Evolutionary conservation across 2,113 vertebrate genomes (phyloP).

Genomic region (Solea solea): DNA sequence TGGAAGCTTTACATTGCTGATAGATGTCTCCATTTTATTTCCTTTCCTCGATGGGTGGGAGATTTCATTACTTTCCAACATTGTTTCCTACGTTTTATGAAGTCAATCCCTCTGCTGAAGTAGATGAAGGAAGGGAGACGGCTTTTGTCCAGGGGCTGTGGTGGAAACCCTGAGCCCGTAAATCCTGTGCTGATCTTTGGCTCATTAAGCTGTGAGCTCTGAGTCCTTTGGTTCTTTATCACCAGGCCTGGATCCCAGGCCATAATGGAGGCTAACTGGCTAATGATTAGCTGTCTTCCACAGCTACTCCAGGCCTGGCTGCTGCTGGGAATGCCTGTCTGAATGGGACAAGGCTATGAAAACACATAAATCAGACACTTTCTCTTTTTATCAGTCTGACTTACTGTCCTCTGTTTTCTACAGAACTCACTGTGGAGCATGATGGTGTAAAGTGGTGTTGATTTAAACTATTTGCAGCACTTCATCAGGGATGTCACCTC

Average conservation of each 20-base stretch:
- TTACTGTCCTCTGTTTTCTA: background rate
- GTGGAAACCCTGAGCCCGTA: slow-evolving; percentile 62
- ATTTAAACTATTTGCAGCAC: slow-evolving; percentile 1
- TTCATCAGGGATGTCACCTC: background rate
- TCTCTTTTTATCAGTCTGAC: background rate
- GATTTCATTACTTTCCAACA: slow-evolving; percentile 60
- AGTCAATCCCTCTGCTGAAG: slow-evolving; percentile 51
- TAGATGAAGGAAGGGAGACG: slow-evolving; percentile 55
- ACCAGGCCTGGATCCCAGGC: slow-evolving; percentile 64
- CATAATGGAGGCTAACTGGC: slow-evolving; percentile 77
- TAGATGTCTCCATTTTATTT: slow-evolving; percentile 52
- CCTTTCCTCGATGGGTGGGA: slow-evolving; percentile 24
- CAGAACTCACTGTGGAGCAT: background rate
- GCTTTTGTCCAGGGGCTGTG: slow-evolving; percentile 61
- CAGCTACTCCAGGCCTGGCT: slow-evolving; percentile 47
- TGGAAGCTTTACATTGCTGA: slow-evolving; percentile 24
- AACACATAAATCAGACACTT: slow-evolving; percentile 57
- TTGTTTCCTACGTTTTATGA: slow-evolving; percentile 69
- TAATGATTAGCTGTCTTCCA: slow-evolving; percentile 78
- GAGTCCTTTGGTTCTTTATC: slow-evolving; percentile 71
- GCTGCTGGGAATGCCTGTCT: slow-evolving; percentile 47
- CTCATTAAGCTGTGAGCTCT: slow-evolving; percentile 73
- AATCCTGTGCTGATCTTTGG: slow-evolving; percentile 73
- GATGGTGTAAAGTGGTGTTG: background rate
- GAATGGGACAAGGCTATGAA: slow-evolving; percentile 34